Conservation (phyloP, 23 tunicate species). For the Clavelina lepadiformis region DNA sequence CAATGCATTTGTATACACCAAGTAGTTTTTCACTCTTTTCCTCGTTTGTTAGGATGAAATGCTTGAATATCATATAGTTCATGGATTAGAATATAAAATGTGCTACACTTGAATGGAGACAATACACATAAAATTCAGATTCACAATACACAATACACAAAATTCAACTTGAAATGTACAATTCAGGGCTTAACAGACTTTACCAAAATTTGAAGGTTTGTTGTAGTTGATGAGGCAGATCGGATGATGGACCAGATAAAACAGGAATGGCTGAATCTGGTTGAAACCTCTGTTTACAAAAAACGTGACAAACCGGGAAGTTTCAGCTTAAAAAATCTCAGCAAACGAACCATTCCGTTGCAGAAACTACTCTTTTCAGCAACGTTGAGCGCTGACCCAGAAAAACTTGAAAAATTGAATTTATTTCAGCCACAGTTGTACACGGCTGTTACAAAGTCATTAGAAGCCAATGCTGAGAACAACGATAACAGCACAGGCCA, state of each 20-base stretch:
- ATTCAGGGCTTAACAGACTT: no score
- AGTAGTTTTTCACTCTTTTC: no score
- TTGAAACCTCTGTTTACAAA: slow-evolving; percentile 32
- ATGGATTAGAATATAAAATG: no score
- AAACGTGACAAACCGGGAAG: neutral
- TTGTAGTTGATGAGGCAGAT: slow-evolving; percentile 93
- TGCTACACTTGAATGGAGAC: no score
- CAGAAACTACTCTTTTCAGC: slow-evolving; percentile 91
- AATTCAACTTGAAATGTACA: no score
- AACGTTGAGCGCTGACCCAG: slow-evolving; percentile 77
- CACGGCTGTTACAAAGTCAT: slow-evolving; percentile 9
- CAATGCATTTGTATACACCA: no score
- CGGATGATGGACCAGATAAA: slow-evolving; percentile 51
- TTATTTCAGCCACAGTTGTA: slow-evolving; percentile 75
- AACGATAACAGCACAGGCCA: neutral
- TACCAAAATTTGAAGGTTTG: slow-evolving; percentile 51
- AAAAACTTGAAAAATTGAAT: slow-evolving; percentile 54
- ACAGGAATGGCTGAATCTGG: slow-evolving; percentile 50
- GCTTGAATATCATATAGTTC: no score
- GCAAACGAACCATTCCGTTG: slow-evolving; percentile 10
- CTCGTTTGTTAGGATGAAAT: no score
- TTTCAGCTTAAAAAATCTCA: neutral
- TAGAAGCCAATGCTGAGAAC: neutral
- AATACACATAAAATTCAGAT: no score
- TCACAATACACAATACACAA: no score